Percentiles rank a stretch among this genome's conserved stretches.
Evolutionary conservation across 2,113 vertebrate species (phyloP).

Genomic region (Apteryx mantelli): DNA sequence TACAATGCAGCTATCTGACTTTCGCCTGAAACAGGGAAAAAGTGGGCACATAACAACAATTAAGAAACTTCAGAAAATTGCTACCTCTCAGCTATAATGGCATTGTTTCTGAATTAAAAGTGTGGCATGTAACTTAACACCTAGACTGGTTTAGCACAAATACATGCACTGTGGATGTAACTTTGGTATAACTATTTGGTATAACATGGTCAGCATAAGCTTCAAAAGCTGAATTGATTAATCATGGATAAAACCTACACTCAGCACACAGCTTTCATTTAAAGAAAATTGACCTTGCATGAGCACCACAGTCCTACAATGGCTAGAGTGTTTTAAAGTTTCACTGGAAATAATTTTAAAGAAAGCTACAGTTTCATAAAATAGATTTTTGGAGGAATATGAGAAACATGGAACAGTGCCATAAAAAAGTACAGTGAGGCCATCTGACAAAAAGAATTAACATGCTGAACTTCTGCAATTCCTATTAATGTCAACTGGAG

Average conservation of each 20-base stretch:
- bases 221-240: not conserved
- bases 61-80: not conserved
- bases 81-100: not conserved
- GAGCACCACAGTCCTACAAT: not conserved
- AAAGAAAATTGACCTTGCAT: not conserved
- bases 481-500: not conserved
- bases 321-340: not conserved
- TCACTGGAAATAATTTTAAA: not conserved
- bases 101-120: not conserved
- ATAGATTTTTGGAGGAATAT: not conserved
- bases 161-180: not conserved
- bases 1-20: not conserved
- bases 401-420: not conserved
- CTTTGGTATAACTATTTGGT: not conserved
- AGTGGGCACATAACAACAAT: not conserved
- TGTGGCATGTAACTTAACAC: not conserved
- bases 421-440: not conserved
- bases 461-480: not conserved
- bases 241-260: not conserved
- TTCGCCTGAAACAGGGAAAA: not conserved
- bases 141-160: not conserved
- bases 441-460: not conserved
- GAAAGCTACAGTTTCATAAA: not conserved
- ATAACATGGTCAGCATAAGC: not conserved
- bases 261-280: not conserved